Evolutionary conservation across 2,113 vertebrate genomes (phyloP).

Genomic region (Ammodytes marinus): DNA sequence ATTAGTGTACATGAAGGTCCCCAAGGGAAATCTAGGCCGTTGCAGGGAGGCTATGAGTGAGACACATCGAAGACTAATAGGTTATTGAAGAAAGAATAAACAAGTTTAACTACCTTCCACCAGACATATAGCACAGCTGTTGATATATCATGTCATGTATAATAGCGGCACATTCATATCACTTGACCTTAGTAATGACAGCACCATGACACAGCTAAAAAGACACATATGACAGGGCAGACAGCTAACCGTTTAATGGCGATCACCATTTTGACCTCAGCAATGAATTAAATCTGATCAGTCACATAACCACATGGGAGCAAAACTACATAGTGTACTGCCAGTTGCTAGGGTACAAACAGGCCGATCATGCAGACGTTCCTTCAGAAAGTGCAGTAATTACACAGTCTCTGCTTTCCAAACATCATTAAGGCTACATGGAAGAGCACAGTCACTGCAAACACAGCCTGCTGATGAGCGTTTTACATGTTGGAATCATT

Average conservation of each 20-base stretch:
- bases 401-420: background rate
- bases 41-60: slow-evolving; percentile 8
- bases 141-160: background rate
- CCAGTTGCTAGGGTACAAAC: background rate
- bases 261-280: background rate
- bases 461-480: background rate
- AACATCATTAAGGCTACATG: slow-evolving; percentile 17
- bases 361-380: background rate
- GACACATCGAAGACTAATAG: background rate
- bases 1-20: slow-evolving; percentile 9
- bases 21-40: background rate
- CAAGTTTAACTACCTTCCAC: background rate
- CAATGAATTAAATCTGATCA: background rate
- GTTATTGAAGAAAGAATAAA: background rate
- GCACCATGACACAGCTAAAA: slow-evolving; percentile 16
- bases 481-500: background rate
- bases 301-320: background rate
- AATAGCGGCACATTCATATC: background rate
- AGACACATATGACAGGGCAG: background rate
- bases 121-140: background rate
- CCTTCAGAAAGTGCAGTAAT: background rate
- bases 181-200: background rate
- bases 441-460: background rate
- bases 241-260: background rate
- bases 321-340: no score